Percentiles rank a stretch among this genome's conserved stretches.
These are phyloP conservation scores for Drosophila prostipennis DNA, from an alignment of 2,888 invertebrate species.

Conservation along the genomic window DNA sequence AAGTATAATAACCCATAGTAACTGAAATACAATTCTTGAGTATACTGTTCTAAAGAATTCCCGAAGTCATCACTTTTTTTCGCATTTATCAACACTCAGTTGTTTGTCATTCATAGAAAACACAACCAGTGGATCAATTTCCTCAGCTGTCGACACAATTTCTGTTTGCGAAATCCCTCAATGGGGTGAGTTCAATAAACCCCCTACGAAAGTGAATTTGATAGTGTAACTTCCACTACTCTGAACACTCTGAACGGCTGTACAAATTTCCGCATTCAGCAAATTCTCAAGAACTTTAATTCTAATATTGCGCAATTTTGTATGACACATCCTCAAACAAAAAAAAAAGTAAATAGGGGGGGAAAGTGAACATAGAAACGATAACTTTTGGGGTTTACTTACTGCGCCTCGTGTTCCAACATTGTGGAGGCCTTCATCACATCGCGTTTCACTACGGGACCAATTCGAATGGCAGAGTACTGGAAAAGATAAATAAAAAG, in stretches of 20 bases:
- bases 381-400: constrained; percentile 84
- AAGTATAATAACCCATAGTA: neutral
- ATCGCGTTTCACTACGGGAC: constrained; percentile 99
- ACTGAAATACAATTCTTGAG: neutral
- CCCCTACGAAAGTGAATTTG: constrained; percentile 36
- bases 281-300: constrained; percentile 35
- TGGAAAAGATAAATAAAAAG: constrained; percentile 85
- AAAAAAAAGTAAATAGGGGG: too few species aligned
- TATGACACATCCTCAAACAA: constrained; percentile 30
- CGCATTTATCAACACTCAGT: neutral
- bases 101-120: constrained; percentile 33
- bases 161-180: constrained; percentile 24
- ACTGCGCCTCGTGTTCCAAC: constrained; percentile 98
- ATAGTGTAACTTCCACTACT: constrained; percentile 34
- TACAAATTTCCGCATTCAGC: constrained; percentile 37
- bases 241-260: neutral
- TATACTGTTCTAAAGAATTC: neutral
- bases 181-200: constrained; percentile 51
- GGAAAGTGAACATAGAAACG: constrained; percentile 10
- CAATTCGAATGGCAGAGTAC: constrained; percentile 99
- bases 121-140: constrained; percentile 21
- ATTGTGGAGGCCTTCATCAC: constrained; percentile 99
- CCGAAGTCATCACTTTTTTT: neutral
- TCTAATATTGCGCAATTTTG: constrained; percentile 18
- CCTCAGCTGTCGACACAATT: constrained; percentile 22